These are phyloP conservation scores for Lordiphosa clarofinis DNA, from an alignment of 1,140 invertebrate genomes.

Conservation along the genomic window DNA sequence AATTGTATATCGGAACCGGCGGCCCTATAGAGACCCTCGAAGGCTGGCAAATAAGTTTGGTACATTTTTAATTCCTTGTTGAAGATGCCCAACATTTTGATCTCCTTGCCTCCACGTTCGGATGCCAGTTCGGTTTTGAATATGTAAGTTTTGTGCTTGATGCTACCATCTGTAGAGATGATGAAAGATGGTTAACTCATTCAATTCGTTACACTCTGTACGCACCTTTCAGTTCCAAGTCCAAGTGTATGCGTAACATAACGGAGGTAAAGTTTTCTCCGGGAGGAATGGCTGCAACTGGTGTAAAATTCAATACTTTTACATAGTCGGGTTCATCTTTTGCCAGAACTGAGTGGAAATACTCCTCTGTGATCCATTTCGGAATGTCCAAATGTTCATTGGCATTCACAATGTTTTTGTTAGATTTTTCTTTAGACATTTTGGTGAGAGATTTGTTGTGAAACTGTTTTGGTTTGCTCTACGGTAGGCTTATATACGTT, in stretches of 20 bases:
- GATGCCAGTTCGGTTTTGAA: conserved; percentile 60
- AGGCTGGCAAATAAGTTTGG: conserved; percentile 52
- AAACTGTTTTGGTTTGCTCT: not conserved
- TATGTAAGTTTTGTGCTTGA: conserved; percentile 51
- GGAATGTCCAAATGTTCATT: conserved; percentile 63
- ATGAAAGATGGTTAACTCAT: not conserved
- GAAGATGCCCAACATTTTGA: conserved; percentile 40
- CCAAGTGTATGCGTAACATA: conserved; percentile 58
- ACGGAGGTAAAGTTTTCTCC: conserved; percentile 67
- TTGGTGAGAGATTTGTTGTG: not conserved
- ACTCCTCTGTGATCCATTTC: conserved; percentile 79
- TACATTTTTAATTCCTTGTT: conserved; percentile 59
- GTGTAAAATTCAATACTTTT: conserved; percentile 48
- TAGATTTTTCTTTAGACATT: conserved; percentile 6
- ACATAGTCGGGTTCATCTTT: conserved; percentile 71
- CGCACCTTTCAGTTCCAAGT: conserved; percentile 54
- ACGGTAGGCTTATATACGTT: no score
- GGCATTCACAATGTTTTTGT: conserved; percentile 38
- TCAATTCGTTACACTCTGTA: not conserved
- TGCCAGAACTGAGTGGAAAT: conserved; percentile 75
- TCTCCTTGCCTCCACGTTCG: conserved; percentile 45
- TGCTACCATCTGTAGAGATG: conserved; percentile 35
- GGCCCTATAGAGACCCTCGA: conserved; percentile 46
- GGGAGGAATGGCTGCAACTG: conserved; percentile 58
- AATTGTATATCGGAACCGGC: conserved; percentile 53